phyloP scores from a whole-genome alignment of 2,888 invertebrate genomes.

The Cactoblastis cactorum region DNA sequence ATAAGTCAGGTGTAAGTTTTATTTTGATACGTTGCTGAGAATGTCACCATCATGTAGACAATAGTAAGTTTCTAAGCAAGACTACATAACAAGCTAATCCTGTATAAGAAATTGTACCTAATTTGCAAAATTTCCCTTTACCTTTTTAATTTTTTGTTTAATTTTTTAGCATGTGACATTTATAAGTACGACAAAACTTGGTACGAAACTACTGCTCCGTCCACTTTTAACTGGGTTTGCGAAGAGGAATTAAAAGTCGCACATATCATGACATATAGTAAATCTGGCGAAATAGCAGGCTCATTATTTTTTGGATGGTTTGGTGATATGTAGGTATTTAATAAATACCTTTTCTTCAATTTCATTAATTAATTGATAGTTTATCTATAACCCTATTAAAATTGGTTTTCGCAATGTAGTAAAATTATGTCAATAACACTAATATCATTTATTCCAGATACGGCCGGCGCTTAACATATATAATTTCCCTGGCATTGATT shows the following conservation, averaged over 20 bases:
- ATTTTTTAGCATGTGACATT: constrained; percentile 36
- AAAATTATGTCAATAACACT: not conserved
- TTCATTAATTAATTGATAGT: too few relatives aligned
- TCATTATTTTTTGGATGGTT: constrained; percentile 55
- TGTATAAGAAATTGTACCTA: too few relatives aligned
- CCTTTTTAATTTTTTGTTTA: not conserved
- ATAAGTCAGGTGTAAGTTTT: too few relatives aligned
- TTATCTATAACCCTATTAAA: too few relatives aligned
- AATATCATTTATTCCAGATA: constrained; percentile 38
- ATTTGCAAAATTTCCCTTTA: too few relatives aligned
- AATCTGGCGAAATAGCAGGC: constrained; percentile 47
- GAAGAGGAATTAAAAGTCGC: constrained; percentile 46
- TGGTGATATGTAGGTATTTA: constrained; percentile 42
- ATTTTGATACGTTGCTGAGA: too few relatives aligned
- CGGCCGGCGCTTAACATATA: constrained; percentile 49
- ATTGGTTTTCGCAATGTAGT: not conserved
- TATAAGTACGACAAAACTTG: constrained; percentile 50
- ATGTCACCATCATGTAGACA: too few relatives aligned
- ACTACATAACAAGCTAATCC: too few relatives aligned
- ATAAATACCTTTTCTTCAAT: not conserved
- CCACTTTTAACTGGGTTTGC: constrained; percentile 57
- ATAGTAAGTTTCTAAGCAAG: too few relatives aligned
- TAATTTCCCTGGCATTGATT: constrained; percentile 40
- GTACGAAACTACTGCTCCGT: constrained; percentile 47
- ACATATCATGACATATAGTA: constrained; percentile 45